These are phyloP conservation scores for Hoplostethus mediterraneus DNA, from an alignment of 2,797 vertebrate genomes.

Conservation along the genomic window DNA sequence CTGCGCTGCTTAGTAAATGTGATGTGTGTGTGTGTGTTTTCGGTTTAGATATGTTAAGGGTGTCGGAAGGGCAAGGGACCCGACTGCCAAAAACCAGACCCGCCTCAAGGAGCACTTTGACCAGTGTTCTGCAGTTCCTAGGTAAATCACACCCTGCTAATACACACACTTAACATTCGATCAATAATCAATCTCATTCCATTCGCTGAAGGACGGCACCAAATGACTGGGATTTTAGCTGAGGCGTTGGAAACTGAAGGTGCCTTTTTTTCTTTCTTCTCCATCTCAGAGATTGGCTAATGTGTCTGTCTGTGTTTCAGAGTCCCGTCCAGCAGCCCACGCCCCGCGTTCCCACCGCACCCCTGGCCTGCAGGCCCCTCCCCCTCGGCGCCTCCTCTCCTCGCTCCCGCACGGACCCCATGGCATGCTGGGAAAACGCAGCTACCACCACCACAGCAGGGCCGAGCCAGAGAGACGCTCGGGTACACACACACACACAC, in stretches of 20 bases:
- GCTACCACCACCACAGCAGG: constrained; percentile 95
- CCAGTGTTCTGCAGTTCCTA: constrained; percentile 95
- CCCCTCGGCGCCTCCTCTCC: constrained; percentile 90
- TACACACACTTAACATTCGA: neutral
- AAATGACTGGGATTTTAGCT: neutral
- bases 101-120: constrained; percentile 92
- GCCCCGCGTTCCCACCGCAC: constrained; percentile 91
- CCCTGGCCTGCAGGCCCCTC: constrained; percentile 90
- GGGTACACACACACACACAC: constrained; percentile 49
- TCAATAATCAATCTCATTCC: neutral
- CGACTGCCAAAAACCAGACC: constrained; percentile 92
- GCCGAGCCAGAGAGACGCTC: constrained; percentile 87
- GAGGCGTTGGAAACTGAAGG: constrained; percentile 5
- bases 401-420: constrained; percentile 90
- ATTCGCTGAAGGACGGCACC: no score
- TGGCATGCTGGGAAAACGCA: constrained; percentile 96
- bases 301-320: constrained; percentile 82
- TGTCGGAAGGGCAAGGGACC: constrained; percentile 90
- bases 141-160: constrained; percentile 80
- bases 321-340: constrained; percentile 91
- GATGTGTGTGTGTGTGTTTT: constrained; percentile 68
- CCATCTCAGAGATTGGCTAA: constrained; percentile 25
- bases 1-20: constrained; percentile 58
- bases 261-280: neutral
- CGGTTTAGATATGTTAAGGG: constrained; percentile 94